phyloP scores from a whole-genome alignment of 2,888 invertebrate genomes.

The Cantharis nigra region DNA sequence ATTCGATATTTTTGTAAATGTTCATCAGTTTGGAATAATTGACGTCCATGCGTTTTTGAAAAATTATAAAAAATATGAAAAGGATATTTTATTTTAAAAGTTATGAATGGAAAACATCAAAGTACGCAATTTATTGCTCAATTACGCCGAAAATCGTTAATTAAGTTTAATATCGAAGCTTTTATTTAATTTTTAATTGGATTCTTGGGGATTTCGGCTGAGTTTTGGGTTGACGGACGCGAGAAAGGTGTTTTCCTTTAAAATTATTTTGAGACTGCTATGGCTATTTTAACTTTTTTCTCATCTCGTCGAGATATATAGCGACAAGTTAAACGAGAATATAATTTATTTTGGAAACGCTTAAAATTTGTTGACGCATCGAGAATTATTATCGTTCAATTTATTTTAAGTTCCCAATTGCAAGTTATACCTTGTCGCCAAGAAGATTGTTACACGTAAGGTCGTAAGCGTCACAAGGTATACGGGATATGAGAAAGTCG shows the following conservation, averaged over 20 bases:
- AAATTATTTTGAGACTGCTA: background rate
- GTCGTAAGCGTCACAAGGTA: conserved; percentile 37
- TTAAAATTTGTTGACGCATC: background rate
- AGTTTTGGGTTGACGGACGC: no score
- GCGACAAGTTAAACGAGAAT: background rate
- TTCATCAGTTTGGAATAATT: conserved; percentile 25
- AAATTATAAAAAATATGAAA: background rate
- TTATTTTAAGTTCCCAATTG: conserved; percentile 17
- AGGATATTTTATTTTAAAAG: conserved; percentile 9
- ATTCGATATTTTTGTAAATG: conserved; percentile 10
- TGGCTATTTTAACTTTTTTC: background rate
- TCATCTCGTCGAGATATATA: background rate
- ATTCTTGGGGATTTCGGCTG: background rate
- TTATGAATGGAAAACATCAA: conserved; percentile 21
- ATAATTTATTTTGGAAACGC: background rate
- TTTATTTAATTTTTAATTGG: background rate
- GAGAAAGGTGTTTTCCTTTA: background rate
- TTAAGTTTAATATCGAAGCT: background rate
- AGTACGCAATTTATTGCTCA: background rate
- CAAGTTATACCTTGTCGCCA: conserved; percentile 34
- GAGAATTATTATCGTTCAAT: background rate
- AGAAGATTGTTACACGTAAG: conserved; percentile 37
- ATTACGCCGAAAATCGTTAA: background rate
- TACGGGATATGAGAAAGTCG: conserved; percentile 40
- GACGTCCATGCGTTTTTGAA: conserved; percentile 7